Evolutionary conservation across 2,888 invertebrate genomes (phyloP), one percentile per base, ranked within the genome.

Genomic region (Euzophera pinguis): DNA sequence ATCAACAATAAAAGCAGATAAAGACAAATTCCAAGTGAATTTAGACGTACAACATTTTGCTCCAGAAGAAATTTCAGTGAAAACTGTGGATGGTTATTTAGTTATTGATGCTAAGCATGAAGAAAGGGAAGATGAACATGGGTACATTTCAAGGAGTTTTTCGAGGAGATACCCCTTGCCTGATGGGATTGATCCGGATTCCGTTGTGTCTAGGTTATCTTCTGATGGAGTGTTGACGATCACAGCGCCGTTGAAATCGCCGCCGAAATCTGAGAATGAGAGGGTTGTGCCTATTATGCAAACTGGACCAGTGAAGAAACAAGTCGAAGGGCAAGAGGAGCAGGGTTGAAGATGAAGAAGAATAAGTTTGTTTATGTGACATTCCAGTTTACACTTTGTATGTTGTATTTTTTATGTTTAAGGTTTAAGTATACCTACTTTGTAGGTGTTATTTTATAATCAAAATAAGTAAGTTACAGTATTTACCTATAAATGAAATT

Each of bases 21-120:
- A 91, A 13, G 84, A 91, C 55, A 89, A 79, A 55, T 94, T 93
- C 65, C 92, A 93, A 71, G 92, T 94, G 0, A 92, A 92, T 67
- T 80, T 95, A 64, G 95, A 96, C 69, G 94, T 95, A 0, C 93
- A 94, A 55, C 94, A 95, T 59, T 96, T 95, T 63, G 84, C 92
- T 1, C 95, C 95, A 0, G 92, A 93, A 53, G 95, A 96, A 71
- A 92, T 96, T 27, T 91, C 92, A 0, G 95, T 96, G 0, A 95
- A 95, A 73, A 94, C 94, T 0, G 91, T 92, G 0, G 95, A 94
- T 45, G 91, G 93, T 48, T 91, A 81, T 41, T 87, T 96, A 29
- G 90, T 95, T 0, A 88, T 95, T 10, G 94, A 95, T 72, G 95
- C 94, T 1, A 95, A 94, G 70, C 96, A 96, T 64, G 95, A 95